These are phyloP conservation scores for Diabrotica undecimpunctata DNA, from an alignment of 1,140 invertebrate species.

Conservation along the genomic window DNA sequence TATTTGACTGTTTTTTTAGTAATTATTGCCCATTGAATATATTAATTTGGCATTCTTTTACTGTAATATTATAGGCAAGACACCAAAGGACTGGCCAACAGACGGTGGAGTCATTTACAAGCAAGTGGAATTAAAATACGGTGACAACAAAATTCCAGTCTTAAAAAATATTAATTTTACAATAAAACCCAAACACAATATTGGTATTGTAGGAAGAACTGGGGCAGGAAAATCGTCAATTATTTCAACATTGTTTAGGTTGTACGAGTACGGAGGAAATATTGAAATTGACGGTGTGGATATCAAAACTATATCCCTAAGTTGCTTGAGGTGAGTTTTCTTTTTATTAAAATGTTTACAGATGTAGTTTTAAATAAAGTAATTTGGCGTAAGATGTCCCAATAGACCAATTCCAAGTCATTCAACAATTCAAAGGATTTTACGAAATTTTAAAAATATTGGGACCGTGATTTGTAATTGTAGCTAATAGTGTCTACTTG, in stretches of 20 bases:
- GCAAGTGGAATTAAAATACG: conserved; percentile 63
- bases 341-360: not conserved
- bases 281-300: conserved; percentile 61
- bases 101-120: conserved; percentile 66
- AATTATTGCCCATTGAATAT: too few relatives aligned
- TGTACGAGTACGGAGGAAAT: conserved; percentile 51
- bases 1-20: too few relatives aligned
- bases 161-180: conserved; percentile 69
- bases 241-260: conserved; percentile 67
- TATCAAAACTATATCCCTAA: conserved; percentile 58
- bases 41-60: too few relatives aligned
- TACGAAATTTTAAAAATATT: too few relatives aligned
- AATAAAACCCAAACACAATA: conserved; percentile 57
- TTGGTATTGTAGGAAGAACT: conserved; percentile 75
- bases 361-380: not conserved
- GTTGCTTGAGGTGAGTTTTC: conserved; percentile 59
- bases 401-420: too few relatives aligned
- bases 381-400: not conserved
- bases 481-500: too few relatives aligned
- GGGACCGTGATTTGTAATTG: too few relatives aligned
- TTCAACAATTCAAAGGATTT: too few relatives aligned
- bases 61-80: not conserved
- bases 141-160: conserved; percentile 53
- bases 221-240: conserved; percentile 82
- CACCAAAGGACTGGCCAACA: conserved; percentile 65